Evolutionary conservation across 2,113 vertebrate species (phyloP), one percentile per base, ranked within the genome.

Genomic region (Jaculus jaculus): DNA sequence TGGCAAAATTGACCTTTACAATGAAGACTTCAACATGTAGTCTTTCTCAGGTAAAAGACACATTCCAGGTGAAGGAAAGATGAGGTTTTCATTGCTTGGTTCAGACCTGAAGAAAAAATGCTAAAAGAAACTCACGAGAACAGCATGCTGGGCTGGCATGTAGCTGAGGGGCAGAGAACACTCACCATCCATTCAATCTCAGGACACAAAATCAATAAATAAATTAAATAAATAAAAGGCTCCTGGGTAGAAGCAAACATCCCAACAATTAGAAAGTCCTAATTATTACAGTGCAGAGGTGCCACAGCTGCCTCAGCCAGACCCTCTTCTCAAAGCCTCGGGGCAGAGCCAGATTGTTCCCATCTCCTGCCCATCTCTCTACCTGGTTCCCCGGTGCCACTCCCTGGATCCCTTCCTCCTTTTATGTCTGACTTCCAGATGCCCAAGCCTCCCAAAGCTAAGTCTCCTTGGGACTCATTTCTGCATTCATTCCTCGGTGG

Each of bases 221-320:
- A 47, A 47, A n/a, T n/a, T n/a, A n/a, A 54, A 58, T 3, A n/a
- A 12, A 47, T 28, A 18, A 34, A 37, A 28, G 21, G 10, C 37
- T 69, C n/a, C 23, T 32, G 39, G 30, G 23, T 42, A 37, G 54
- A 78, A 16, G 21, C 11, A 28, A 69, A 78, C 10, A 28, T 2
- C 10, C 16, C n/a, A 34, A 6, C 34, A 42, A 3, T 4, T 1
- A 3, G 20, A 77, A 47, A 32, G 2, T 26, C 16, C 13, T 18
- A 0, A 5, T 18, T 6, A 1, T 12, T 37, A 34, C 34, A 21
- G 23, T 60, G 15, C 30, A 9, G 3, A 58, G 24, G 16, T 58
- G 11, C 51, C 58, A 1, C 0, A 10, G 15, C 32, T 8, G 4
- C 26, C 47, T 30, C 11, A 7, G 9, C 20, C 1, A 6, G 51